phyloP scores from a whole-genome alignment of 2,113 vertebrate genomes.

The Laticauda laticaudata region DNA sequence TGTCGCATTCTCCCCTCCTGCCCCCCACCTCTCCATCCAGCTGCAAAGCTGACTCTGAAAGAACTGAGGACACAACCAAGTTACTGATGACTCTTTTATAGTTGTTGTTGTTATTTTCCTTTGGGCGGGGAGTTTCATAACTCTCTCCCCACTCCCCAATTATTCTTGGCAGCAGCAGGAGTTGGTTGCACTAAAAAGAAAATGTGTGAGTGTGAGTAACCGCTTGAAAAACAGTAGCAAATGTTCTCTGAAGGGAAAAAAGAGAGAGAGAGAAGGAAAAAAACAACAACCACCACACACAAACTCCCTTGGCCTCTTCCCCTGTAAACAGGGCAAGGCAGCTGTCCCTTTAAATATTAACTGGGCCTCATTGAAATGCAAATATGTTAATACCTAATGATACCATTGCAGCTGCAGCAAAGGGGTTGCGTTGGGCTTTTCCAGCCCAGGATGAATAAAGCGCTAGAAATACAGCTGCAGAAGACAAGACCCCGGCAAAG shows the following conservation, averaged over 20 bases:
- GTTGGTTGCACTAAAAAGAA: conserved; percentile 24
- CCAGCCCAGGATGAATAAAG: conserved; percentile 44
- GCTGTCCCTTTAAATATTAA: conserved; percentile 79
- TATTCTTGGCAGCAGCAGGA: not conserved
- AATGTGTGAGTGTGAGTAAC: conserved; percentile 33
- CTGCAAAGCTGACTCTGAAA: conserved; percentile 64
- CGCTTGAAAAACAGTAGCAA: conserved; percentile 51
- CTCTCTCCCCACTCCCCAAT: not conserved
- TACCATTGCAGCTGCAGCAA: conserved; percentile 70
- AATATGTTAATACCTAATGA: conserved; percentile 60
- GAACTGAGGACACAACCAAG: conserved; percentile 59
- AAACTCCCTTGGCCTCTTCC: conserved; percentile 54
- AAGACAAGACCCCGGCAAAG: conserved; percentile 14
- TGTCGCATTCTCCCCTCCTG: not conserved
- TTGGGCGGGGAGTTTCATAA: conserved; percentile 25
- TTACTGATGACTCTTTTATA: conserved; percentile 48
- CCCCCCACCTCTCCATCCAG: not conserved
- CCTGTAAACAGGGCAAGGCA: conserved; percentile 60
- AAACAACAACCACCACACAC: not conserved
- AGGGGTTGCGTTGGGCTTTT: conserved; percentile 28
- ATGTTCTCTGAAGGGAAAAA: conserved; percentile 39
- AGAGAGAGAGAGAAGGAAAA: not conserved
- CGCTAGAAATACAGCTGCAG: conserved; percentile 61
- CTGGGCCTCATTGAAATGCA: conserved; percentile 74
- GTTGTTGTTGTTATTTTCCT: not conserved